A percentile compares a stretch with the other conserved stretches of the same genome.
These are phyloP conservation scores for Lepidotrigona ventralis DNA, from an alignment of 1,140 invertebrate species.

Conservation along the genomic window DNA sequence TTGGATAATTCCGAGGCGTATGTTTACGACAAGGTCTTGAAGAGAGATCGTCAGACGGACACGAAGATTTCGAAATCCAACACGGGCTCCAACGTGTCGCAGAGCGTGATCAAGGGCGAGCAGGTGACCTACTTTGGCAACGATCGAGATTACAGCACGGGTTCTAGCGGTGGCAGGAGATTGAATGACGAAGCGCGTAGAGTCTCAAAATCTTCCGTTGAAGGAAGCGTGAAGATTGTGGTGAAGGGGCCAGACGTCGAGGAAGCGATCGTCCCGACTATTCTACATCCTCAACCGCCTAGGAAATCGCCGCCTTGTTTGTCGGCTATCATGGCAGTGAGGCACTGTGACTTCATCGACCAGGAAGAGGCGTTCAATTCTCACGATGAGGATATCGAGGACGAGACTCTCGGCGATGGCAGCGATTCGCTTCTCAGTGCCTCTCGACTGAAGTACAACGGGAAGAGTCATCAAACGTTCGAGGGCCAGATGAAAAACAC, in stretches of 20 bases:
- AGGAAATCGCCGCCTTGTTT: conserved; percentile 76
- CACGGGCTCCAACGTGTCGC: conserved; percentile 25
- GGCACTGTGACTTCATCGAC: conserved; percentile 63
- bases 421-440: conserved; percentile 86
- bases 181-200: conserved; percentile 24
- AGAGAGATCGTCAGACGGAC: conserved; percentile 38
- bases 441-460: conserved; percentile 79
- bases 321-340: conserved; percentile 69
- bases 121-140: conserved; percentile 65
- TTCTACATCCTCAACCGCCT: conserved; percentile 83
- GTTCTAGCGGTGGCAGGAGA: conserved; percentile 33
- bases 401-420: conserved; percentile 85
- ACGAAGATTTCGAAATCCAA: conserved; percentile 34
- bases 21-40: conserved; percentile 39
- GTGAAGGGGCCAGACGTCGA: conserved; percentile 79
- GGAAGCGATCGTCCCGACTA: conserved; percentile 83
- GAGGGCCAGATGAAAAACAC: conserved; percentile 41
- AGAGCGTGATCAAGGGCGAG: conserved; percentile 46
- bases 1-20: conserved; percentile 49
- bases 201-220: conserved; percentile 58
- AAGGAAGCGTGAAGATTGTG: conserved; percentile 78
- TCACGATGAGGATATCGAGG: conserved; percentile 82
- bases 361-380: conserved; percentile 70
- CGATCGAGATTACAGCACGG: conserved; percentile 47
- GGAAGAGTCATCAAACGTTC: conserved; percentile 62